These are phyloP conservation scores for Ploceus nigricollis DNA, from an alignment of 2,113 vertebrate species.

Conservation along the genomic window DNA sequence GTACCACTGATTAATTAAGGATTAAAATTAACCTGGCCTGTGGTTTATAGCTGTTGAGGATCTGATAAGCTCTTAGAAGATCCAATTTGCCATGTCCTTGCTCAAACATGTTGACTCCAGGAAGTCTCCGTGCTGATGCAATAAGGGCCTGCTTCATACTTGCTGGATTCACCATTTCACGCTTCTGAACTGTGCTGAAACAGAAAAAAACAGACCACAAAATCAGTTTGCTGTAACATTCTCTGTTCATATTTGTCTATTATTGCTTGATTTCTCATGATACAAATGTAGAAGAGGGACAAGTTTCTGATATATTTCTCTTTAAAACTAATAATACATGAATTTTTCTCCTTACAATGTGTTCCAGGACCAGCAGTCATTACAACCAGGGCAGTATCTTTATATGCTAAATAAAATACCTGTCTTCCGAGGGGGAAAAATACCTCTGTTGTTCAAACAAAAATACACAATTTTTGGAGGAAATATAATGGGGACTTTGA, in stretches of 20 bases:
- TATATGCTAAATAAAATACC: neutral
- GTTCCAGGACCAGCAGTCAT: neutral
- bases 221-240: neutral
- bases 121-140: constrained; percentile 91
- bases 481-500: neutral
- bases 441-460: neutral
- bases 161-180: constrained; percentile 94
- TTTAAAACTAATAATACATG: neutral
- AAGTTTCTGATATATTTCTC: neutral
- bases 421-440: rapidly evolving
- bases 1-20: neutral
- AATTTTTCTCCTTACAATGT: neutral
- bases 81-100: constrained; percentile 97
- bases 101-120: constrained; percentile 99
- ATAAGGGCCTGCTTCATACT: constrained; percentile 99
- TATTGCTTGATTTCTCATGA: neutral
- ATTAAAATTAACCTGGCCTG: constrained; percentile 87
- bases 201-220: neutral
- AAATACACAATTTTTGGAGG: neutral
- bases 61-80: constrained; percentile 93
- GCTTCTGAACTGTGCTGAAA: constrained; percentile 89
- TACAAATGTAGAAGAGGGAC: neutral
- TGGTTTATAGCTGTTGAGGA: constrained; percentile 95
- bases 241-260: neutral
- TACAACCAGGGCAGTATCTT: neutral